Evolutionary conservation across 2,113 vertebrate genomes (phyloP).

Genomic region (Lepidothrix coronata): DNA sequence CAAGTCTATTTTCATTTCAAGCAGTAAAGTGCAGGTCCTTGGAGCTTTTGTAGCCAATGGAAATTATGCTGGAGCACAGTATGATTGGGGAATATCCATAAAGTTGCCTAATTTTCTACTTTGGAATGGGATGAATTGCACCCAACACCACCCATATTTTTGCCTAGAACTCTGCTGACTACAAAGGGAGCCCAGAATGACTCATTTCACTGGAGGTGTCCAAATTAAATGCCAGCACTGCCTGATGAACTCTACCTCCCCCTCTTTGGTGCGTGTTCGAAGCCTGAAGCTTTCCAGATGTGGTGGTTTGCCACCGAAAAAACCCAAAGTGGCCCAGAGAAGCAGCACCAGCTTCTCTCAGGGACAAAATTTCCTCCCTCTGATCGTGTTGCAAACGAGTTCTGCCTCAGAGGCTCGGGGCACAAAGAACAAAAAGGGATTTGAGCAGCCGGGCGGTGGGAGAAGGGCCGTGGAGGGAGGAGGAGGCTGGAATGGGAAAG

Average conservation of each 20-base stretch:
- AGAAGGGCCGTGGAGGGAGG: neutral
- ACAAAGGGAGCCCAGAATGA: neutral
- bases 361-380: neutral
- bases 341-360: neutral
- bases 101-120: neutral
- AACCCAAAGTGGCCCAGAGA: neutral
- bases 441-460: conserved; percentile 13
- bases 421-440: conserved; percentile 55
- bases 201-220: neutral
- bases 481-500: neutral
- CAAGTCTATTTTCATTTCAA: neutral
- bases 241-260: neutral
- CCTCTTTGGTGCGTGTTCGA: neutral
- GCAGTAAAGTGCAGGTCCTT: neutral
- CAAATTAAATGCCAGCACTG: neutral
- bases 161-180: neutral
- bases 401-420: neutral
- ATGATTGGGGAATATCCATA: neutral
- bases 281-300: neutral
- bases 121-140: neutral
- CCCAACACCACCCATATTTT: neutral
- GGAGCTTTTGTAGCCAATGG: neutral
- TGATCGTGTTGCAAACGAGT: conserved; percentile 15
- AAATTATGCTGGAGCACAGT: fast-evolving
- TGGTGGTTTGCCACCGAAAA: neutral